phyloP scores from a whole-genome alignment of 2,888 invertebrate species.

The Cyaniris semiargus region DNA sequence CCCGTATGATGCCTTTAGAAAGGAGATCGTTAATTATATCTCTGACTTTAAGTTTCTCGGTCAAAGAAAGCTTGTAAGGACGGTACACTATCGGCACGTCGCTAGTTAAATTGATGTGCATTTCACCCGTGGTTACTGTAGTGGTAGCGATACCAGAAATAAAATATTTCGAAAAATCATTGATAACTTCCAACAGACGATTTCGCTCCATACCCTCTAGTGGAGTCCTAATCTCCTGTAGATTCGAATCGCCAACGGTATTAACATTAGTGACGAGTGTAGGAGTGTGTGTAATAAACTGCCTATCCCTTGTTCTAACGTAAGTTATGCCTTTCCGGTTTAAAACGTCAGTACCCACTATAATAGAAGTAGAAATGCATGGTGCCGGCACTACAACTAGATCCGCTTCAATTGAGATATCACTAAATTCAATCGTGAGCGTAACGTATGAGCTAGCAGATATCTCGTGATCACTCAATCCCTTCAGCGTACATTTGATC shows the following conservation, averaged over 20 bases:
- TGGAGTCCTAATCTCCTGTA: constrained; percentile 35
- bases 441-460: constrained; percentile 34
- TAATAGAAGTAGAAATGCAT: constrained; percentile 21
- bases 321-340: neutral
- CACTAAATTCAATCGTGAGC: constrained; percentile 32
- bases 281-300: neutral
- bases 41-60: constrained; percentile 43
- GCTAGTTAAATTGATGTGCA: constrained; percentile 43
- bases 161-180: constrained; percentile 39
- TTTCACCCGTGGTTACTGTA: constrained; percentile 44
- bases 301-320: constrained; percentile 6
- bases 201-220: constrained; percentile 29
- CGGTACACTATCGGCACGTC: constrained; percentile 41
- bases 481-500: constrained; percentile 32
- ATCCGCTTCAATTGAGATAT: neutral
- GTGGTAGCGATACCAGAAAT: constrained; percentile 43
- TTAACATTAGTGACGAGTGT: neutral
- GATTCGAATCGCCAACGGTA: constrained; percentile 20
- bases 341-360: constrained; percentile 18
- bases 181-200: constrained; percentile 33
- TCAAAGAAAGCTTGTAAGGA: constrained; percentile 42
- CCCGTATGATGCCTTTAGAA: constrained; percentile 41
- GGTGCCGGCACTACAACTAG: neutral
- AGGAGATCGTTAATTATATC: constrained; percentile 42
- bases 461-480: constrained; percentile 34